These are phyloP conservation scores for Oppia nitens DNA, from an alignment of 1,140 invertebrate species.

Conservation along the genomic window DNA sequence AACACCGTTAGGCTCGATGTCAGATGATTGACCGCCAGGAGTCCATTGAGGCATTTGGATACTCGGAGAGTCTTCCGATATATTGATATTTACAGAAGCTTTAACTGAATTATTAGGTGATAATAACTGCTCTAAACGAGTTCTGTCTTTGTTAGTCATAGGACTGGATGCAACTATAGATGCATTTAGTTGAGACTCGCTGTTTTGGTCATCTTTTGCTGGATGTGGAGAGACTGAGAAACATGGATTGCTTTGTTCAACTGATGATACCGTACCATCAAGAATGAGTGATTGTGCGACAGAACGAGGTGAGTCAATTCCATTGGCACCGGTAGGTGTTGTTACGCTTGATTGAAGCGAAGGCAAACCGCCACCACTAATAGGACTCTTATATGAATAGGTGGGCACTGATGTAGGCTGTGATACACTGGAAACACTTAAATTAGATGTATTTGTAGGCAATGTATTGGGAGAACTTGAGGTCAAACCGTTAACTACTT, in stretches of 20 bases:
- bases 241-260: neutral
- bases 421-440: neutral
- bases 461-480: neutral
- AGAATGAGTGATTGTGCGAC: neutral
- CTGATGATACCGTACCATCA: neutral
- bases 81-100: neutral
- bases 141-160: neutral
- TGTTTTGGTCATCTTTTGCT: neutral
- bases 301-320: conserved; percentile 9
- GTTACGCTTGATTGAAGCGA: conserved; percentile 10
- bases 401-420: neutral
- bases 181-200: neutral
- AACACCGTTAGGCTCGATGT: neutral
- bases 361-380: neutral
- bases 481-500: neutral
- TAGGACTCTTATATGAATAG: conserved; percentile 14
- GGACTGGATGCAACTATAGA: neutral
- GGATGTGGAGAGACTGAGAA: conserved; percentile 9
- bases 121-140: conserved; percentile 1
- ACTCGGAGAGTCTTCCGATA: neutral
- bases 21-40: neutral
- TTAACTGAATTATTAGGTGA: neutral
- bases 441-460: neutral
- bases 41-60: neutral
- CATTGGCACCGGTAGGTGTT: conserved; percentile 8